Conservation (phyloP, 2,797 vertebrate species). For the Sebastes vulpes region DNA sequence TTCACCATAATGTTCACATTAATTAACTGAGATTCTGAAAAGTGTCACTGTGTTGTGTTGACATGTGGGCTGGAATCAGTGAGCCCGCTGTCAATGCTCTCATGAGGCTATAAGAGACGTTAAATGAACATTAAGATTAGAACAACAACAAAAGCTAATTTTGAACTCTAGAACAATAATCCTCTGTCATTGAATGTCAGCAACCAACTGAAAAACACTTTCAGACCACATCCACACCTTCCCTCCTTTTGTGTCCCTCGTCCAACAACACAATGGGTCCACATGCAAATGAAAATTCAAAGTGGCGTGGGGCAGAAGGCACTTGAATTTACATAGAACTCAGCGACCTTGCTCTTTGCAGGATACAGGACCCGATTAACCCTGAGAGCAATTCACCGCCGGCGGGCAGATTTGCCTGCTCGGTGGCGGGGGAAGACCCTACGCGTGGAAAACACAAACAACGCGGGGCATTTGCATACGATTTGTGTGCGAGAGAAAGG, state of each 20-base stretch:
- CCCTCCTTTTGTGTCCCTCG: neutral
- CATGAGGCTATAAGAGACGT: neutral
- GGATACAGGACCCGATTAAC: constrained; percentile 35
- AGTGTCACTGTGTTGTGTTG: constrained; percentile 16
- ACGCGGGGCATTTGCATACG: constrained; percentile 68
- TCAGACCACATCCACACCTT: constrained; percentile 13
- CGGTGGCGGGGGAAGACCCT: constrained; percentile 36
- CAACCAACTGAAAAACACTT: neutral
- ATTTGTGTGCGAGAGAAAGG: constrained; percentile 68
- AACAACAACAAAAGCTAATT: neutral
- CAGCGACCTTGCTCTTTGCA: constrained; percentile 53
- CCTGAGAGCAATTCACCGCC: constrained; percentile 20
- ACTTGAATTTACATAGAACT: constrained; percentile 84
- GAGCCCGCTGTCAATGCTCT: constrained; percentile 22
- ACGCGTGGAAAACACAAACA: constrained; percentile 37
- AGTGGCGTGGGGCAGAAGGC: constrained; percentile 74
- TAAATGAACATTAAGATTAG: neutral
- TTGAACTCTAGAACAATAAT: constrained; percentile 12
- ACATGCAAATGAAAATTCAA: constrained; percentile 85
- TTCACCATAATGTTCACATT: constrained; percentile 93
- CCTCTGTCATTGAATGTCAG: constrained; percentile 16
- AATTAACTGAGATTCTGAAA: constrained; percentile 53
- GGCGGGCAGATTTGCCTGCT: constrained; percentile 64
- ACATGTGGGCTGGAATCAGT: constrained; percentile 32
- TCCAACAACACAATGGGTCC: constrained; percentile 31